phyloP scores from a whole-genome alignment of 2,797 vertebrate species.

The Halcyon chelicuti region DNA sequence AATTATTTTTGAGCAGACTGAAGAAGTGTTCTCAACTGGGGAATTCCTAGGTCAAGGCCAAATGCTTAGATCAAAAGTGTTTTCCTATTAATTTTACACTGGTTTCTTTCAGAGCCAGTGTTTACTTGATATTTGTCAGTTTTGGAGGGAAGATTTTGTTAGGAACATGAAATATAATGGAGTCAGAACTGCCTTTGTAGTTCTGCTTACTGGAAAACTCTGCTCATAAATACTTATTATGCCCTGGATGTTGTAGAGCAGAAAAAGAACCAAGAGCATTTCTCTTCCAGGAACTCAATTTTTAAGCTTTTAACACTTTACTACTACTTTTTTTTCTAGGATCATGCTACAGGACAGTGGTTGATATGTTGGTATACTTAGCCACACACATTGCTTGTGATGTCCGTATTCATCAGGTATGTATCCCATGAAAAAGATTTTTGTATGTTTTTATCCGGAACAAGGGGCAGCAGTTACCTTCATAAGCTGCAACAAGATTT shows the following conservation, averaged over 20 bases:
- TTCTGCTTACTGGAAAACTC: neutral
- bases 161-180: neutral
- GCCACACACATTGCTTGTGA: fast-evolving
- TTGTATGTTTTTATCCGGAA: neutral
- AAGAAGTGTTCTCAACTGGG: neutral
- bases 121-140: neutral
- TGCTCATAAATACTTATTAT: neutral
- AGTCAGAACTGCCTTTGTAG: neutral
- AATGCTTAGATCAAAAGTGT: neutral
- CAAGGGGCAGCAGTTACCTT: neutral
- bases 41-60: neutral
- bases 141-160: neutral
- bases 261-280: neutral
- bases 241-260: neutral
- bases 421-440: neutral
- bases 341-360: neutral
- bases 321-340: fast-evolving
- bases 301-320: neutral
- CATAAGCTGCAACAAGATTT: neutral
- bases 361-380: neutral
- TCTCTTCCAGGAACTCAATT: fast-evolving
- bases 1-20: neutral
- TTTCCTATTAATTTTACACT: neutral
- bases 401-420: neutral
- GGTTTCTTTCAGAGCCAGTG: neutral